Evolutionary conservation across 2,113 vertebrate species (phyloP).

Genomic region (Charina bottae): DNA sequence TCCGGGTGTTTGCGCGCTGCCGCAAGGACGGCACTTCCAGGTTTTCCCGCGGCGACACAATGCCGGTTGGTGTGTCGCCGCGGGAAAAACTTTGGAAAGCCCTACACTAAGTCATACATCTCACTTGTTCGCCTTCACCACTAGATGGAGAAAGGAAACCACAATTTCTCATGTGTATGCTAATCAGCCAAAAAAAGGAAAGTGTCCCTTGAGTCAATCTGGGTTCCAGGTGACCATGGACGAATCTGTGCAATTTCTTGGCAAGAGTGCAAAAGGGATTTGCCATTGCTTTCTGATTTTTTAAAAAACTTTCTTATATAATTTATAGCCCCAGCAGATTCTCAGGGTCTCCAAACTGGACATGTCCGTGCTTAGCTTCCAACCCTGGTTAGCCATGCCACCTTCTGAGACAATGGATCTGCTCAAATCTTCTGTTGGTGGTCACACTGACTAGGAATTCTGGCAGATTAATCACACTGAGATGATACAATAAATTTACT

Average conservation of each 20-base stretch:
- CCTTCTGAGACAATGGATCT: neutral
- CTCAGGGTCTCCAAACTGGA: neutral
- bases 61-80: too few species aligned
- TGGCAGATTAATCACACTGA: neutral
- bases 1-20: too few species aligned
- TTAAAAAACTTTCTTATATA: neutral
- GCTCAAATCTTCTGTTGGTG: neutral
- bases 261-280: neutral
- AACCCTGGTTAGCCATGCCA: neutral
- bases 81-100: too few species aligned
- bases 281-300: neutral
- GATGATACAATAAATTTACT: neutral
- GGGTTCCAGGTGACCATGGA: neutral
- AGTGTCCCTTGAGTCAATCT: neutral
- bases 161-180: rapidly evolving
- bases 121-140: neutral
- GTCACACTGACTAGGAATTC: neutral
- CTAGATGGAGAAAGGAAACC: neutral
- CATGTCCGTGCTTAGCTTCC: neutral
- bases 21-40: too few species aligned
- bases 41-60: too few species aligned
- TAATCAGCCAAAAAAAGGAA: rapidly evolving
- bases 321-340: neutral
- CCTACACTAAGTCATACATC: neutral
- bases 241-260: neutral